phyloP scores from a whole-genome alignment of 2,888 invertebrate genomes.

The Limnephilus lunatus region DNA sequence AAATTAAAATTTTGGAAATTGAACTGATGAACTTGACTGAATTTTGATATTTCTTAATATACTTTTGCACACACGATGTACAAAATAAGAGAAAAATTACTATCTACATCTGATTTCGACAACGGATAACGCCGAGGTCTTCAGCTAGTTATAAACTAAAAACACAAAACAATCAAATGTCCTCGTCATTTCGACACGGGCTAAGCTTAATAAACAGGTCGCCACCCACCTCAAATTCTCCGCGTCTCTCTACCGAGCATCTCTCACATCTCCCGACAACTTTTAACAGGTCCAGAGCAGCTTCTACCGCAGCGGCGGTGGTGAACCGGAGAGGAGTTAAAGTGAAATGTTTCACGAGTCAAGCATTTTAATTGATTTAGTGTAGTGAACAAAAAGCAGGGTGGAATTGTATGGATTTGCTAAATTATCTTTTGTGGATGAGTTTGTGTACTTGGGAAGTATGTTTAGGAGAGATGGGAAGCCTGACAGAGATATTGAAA shows the following conservation, averaged over 20 bases:
- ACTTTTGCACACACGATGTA: too few relatives aligned
- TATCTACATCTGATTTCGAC: too few relatives aligned
- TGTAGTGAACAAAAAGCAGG: background rate
- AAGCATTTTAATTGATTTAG: slow-evolving; percentile 18
- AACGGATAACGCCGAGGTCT: too few relatives aligned
- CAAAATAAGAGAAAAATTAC: too few relatives aligned
- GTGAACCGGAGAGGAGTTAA: background rate
- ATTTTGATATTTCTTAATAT: too few relatives aligned
- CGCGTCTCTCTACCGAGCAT: background rate
- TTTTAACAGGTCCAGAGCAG: background rate
- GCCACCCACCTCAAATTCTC: background rate
- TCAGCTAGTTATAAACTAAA: background rate
- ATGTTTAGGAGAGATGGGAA: too few relatives aligned
- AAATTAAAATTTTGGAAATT: too few relatives aligned
- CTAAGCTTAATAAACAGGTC: background rate
- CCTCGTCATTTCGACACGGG: background rate
- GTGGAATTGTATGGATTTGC: background rate
- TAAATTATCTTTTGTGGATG: background rate
- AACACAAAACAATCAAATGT: background rate
- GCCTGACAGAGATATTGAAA: too few relatives aligned
- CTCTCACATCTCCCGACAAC: background rate
- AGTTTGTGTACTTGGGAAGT: too few relatives aligned
- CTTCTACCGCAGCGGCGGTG: background rate
- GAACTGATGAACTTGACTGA: too few relatives aligned
- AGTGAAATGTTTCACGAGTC: slow-evolving; percentile 13